phyloP scores from a whole-genome alignment of 92 coral and sea anemone species.

The Blastomussa wellsi region DNA sequence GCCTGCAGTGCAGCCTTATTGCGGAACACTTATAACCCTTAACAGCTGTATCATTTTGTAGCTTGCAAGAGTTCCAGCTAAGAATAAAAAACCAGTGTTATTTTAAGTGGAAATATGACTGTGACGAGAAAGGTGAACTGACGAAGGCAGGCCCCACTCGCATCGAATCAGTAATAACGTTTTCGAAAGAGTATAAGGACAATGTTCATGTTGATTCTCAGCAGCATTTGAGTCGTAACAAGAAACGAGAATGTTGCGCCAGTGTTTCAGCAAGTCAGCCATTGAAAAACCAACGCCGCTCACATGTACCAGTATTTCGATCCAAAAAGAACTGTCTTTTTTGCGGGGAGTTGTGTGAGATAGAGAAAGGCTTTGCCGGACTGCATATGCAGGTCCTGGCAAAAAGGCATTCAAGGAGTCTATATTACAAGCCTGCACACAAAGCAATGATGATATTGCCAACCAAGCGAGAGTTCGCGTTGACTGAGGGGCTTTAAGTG shows the following conservation, averaged over 20 bases:
- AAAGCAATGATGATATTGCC: slow-evolving; percentile 54
- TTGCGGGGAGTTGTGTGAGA: slow-evolving; percentile 65
- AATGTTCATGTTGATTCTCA: slow-evolving; percentile 44
- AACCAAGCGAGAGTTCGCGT: slow-evolving; percentile 45
- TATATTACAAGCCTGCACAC: slow-evolving; percentile 48
- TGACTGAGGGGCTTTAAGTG: slow-evolving; percentile 50
- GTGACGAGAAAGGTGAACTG: slow-evolving; percentile 24
- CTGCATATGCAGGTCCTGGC: slow-evolving; percentile 47
- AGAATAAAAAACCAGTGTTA: too few species aligned
- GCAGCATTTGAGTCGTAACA: slow-evolving; percentile 51
- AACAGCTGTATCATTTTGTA: slow-evolving; percentile 43
- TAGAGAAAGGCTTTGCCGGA: slow-evolving; percentile 60
- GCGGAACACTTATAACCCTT: slow-evolving; percentile 44
- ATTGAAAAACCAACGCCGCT: slow-evolving; percentile 49
- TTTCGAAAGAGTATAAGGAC: slow-evolving; percentile 53
- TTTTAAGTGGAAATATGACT: too few species aligned
- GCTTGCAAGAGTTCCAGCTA: too few species aligned
- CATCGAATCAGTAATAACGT: slow-evolving; percentile 42
- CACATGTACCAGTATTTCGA: slow-evolving; percentile 26
- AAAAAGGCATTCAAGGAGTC: slow-evolving; percentile 59
- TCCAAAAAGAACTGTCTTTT: slow-evolving; percentile 62
- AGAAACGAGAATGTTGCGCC: slow-evolving; percentile 42
- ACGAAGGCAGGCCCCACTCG: slow-evolving; percentile 39
- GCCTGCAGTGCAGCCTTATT: too few species aligned
- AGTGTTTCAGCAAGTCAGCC: slow-evolving; percentile 33